phyloP scores from a whole-genome alignment of 2,888 invertebrate genomes.

The Rhagonycha fulva region DNA sequence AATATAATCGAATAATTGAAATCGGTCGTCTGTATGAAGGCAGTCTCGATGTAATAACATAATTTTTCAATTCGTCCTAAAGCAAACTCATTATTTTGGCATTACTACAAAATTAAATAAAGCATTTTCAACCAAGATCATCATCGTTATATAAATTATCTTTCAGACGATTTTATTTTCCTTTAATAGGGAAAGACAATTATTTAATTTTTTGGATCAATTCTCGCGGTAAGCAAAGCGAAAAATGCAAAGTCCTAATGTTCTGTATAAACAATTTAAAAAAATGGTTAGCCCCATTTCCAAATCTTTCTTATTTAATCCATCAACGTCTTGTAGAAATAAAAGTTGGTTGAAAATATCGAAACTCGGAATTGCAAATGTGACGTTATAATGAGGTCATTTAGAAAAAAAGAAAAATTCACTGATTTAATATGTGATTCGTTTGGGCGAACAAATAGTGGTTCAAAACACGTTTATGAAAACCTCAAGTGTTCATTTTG shows the following conservation, averaged over 20 bases:
- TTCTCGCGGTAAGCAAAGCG: no score
- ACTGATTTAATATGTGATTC: constrained; percentile 19
- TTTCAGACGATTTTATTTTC: not conserved
- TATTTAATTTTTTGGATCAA: not conserved
- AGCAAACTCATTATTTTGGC: not conserved
- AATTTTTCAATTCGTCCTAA: not conserved
- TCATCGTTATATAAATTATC: not conserved
- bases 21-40: not conserved
- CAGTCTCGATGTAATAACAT: not conserved
- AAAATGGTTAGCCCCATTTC: not conserved
- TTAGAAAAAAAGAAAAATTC: constrained; percentile 11
- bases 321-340: constrained; percentile 11
- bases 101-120: not conserved
- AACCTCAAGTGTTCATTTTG: constrained; percentile 6
- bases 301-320: constrained; percentile 5
- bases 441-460: constrained; percentile 5
- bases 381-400: constrained; percentile 12
- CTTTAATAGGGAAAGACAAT: not conserved
- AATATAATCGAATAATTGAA: not conserved
- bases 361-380: constrained; percentile 21
- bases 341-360: constrained; percentile 5
- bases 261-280: constrained; percentile 9
- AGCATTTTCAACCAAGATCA: not conserved
- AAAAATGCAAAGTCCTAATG: not conserved
- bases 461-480: constrained; percentile 20